These are phyloP conservation scores for Thermophis baileyi DNA, from an alignment of 2,113 vertebrate species.

Conservation along the genomic window DNA sequence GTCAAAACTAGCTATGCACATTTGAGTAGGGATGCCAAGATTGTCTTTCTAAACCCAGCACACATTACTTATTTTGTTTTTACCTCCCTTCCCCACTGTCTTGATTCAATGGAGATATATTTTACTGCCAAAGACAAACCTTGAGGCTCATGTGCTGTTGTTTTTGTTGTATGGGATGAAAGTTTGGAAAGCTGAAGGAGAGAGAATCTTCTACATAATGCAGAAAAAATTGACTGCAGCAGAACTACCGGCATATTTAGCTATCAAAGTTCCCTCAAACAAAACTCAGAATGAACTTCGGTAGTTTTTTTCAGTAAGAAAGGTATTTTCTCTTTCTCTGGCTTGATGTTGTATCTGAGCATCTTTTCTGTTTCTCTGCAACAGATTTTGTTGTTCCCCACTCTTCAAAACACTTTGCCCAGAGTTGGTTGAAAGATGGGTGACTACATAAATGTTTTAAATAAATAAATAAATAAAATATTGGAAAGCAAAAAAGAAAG, in stretches of 20 bases:
- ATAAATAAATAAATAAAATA: not conserved
- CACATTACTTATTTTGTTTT: not conserved
- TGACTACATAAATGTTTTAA: not conserved
- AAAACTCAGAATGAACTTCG: not conserved
- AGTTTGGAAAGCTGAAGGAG: not conserved
- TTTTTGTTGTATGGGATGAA: not conserved
- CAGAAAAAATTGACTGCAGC: not conserved
- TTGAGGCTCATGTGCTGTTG: not conserved
- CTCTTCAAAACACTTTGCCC: not conserved
- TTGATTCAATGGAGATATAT: not conserved
- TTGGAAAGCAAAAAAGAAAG: not conserved
- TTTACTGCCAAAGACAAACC: not conserved
- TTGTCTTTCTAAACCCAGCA: not conserved
- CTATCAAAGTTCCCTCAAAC: not conserved
- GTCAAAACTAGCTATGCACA: not conserved
- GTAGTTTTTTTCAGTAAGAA: not conserved
- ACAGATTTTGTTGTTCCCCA: not conserved
- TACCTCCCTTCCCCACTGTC: too few species aligned
- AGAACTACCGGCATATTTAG: not conserved
- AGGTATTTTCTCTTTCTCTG: not conserved
- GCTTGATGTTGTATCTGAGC: not conserved
- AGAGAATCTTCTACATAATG: not conserved
- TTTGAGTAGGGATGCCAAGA: not conserved
- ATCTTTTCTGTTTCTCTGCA: not conserved
- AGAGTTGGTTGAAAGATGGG: not conserved